Evolutionary conservation across 2,888 invertebrate species (phyloP).

Genomic region (Amphimallon solstitiale): DNA sequence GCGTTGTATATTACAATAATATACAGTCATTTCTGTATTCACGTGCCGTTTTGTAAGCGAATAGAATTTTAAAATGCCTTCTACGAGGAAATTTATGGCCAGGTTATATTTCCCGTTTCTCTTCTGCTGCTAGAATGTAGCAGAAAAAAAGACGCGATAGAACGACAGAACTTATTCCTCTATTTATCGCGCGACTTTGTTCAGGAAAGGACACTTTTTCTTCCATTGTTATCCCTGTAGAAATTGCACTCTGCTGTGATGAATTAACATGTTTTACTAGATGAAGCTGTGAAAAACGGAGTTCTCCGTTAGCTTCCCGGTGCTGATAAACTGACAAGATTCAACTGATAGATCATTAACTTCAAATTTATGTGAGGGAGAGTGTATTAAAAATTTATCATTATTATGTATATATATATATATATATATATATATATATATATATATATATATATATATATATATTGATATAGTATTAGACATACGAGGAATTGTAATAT

Average conservation of each 20-base stretch:
- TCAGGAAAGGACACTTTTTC: slow-evolving; percentile 5
- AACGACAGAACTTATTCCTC: slow-evolving; percentile 3
- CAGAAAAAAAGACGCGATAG: too few species aligned
- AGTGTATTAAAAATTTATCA: too few species aligned
- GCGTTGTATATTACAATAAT: slow-evolving; percentile 37
- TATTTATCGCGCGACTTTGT: slow-evolving; percentile 25
- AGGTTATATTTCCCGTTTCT: slow-evolving; percentile 17
- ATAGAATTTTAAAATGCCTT: slow-evolving; percentile 37
- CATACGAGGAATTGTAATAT: too few species aligned
- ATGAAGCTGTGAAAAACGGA: neutral
- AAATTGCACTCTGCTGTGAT: neutral
- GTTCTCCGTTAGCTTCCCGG: neutral
- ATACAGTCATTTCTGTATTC: slow-evolving; percentile 39
- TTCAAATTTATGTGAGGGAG: too few species aligned
- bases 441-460: too few species aligned
- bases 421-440: too few species aligned
- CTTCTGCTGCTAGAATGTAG: neutral
- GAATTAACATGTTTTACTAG: slow-evolving; percentile 8
- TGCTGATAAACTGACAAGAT: neutral
- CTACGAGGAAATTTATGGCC: slow-evolving; percentile 33
- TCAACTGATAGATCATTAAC: neutral
- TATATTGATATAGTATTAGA: too few species aligned
- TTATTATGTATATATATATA: too few species aligned
- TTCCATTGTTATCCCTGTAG: slow-evolving; percentile 3
- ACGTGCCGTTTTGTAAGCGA: slow-evolving; percentile 35